A percentile compares a stretch with the other conserved stretches of the same genome.
These are phyloP conservation scores for Bathynomus jamesi DNA, from an alignment of 1,140 invertebrate species.

Conservation along the genomic window DNA sequence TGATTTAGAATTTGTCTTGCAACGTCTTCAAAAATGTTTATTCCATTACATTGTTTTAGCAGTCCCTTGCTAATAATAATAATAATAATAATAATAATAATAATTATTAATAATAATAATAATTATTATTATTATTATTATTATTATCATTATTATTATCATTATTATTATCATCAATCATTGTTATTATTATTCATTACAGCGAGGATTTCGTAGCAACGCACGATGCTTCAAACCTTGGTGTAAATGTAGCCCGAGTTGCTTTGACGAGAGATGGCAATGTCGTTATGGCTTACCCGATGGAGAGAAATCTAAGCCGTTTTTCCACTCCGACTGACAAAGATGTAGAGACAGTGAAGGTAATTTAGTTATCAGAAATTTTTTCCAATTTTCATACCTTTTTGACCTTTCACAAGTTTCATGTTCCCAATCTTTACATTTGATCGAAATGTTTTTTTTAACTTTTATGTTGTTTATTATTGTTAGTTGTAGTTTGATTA, in stretches of 20 bases:
- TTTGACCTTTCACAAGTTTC: no score
- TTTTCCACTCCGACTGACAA: background rate
- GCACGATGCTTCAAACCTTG: background rate
- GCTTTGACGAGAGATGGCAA: background rate
- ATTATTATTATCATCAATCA: background rate
- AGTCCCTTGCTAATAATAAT: no score
- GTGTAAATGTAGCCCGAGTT: background rate
- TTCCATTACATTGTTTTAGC: no score
- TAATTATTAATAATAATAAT: background rate
- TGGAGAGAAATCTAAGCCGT: background rate
- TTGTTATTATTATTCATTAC: background rate
- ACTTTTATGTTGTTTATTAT: no score
- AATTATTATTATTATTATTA: background rate
- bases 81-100: background rate
- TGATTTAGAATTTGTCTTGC: no score
- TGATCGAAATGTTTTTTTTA: no score
- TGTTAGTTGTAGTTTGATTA: no score
- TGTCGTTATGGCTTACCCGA: background rate
- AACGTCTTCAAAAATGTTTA: no score
- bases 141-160: background rate
- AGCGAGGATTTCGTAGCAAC: background rate
- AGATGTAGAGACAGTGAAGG: background rate
- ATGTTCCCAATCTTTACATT: no score
- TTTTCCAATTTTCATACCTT: no score
- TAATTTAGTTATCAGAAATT: no score